phyloP scores from a whole-genome alignment of 2,113 vertebrate genomes.

The Leucoraja erinaceus region DNA sequence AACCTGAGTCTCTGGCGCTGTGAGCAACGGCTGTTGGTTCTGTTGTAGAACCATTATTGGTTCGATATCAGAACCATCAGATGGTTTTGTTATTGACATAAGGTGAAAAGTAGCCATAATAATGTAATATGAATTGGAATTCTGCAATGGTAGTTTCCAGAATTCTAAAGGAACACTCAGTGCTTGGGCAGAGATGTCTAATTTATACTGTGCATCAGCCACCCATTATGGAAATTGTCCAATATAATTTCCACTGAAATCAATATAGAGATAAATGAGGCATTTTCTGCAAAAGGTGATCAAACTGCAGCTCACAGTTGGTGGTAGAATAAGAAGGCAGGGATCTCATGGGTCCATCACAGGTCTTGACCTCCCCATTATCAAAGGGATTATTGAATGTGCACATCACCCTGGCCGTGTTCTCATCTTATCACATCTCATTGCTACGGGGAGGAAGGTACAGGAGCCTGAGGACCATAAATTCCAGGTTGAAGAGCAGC shows the following conservation, averaged over 20 bases:
- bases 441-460: too few relatives aligned
- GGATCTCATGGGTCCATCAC: too few relatives aligned
- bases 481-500: too few relatives aligned
- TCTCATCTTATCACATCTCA: too few relatives aligned
- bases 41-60: too few relatives aligned
- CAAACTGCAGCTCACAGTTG: not conserved
- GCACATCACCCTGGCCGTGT: too few relatives aligned
- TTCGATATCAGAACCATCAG: too few relatives aligned
- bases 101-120: not conserved
- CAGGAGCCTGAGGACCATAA: too few relatives aligned
- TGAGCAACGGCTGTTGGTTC: too few relatives aligned
- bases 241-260: not conserved
- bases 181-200: not conserved
- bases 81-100: not conserved
- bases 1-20: too few relatives aligned
- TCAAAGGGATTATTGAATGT: too few relatives aligned
- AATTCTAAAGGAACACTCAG: not conserved
- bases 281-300: not conserved
- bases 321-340: not conserved
- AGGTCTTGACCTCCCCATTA: too few relatives aligned
- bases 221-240: not conserved
- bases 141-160: not conserved
- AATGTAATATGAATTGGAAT: not conserved
- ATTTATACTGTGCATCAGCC: not conserved
- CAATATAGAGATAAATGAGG: not conserved